A percentile compares a stretch with the other conserved stretches of the same genome.
These are phyloP conservation scores for Augochlora pura DNA, from an alignment of 1,140 invertebrate genomes.

Conservation along the genomic window DNA sequence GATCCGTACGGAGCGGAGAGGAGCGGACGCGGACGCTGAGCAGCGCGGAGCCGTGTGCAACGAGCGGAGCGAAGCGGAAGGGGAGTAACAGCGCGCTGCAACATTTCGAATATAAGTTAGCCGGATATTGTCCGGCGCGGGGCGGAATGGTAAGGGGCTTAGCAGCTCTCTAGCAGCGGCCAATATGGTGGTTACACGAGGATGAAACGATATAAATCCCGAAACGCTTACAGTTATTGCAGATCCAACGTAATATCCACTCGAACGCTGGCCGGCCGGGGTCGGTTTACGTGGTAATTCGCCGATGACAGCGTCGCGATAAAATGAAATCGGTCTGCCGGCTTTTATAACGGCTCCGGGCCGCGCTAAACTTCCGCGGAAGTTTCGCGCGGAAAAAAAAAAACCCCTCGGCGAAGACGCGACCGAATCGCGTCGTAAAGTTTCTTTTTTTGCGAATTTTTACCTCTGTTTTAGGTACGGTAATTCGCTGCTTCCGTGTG, in stretches of 20 bases:
- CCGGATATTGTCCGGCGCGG: constrained; percentile 29
- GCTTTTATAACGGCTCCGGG: constrained; percentile 52
- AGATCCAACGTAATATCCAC: constrained; percentile 61
- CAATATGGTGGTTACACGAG: constrained; percentile 58
- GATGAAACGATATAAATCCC: constrained; percentile 62
- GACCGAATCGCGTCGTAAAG: not conserved
- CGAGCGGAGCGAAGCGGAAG: not conserved
- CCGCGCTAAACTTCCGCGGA: constrained; percentile 11
- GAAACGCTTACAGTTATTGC: constrained; percentile 65
- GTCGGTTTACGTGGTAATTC: constrained; percentile 62
- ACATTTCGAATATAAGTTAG: constrained; percentile 50
- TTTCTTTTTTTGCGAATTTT: not conserved
- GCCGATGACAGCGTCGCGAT: constrained; percentile 61
- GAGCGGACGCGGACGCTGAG: too few relatives aligned
- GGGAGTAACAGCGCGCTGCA: not conserved
- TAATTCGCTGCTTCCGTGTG: not conserved
- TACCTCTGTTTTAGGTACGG: not conserved
- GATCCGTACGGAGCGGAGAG: not conserved
- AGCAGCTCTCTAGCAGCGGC: constrained; percentile 42
- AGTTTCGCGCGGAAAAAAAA: not conserved
- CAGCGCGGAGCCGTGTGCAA: not conserved
- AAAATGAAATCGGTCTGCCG: constrained; percentile 58
- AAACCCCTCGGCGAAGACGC: not conserved
- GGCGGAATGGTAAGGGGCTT: constrained; percentile 46
- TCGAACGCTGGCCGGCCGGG: constrained; percentile 35